Base-by-base conservation (phyloP, 2,888 invertebrate genomes). In the Noctua janthina region DNA sequence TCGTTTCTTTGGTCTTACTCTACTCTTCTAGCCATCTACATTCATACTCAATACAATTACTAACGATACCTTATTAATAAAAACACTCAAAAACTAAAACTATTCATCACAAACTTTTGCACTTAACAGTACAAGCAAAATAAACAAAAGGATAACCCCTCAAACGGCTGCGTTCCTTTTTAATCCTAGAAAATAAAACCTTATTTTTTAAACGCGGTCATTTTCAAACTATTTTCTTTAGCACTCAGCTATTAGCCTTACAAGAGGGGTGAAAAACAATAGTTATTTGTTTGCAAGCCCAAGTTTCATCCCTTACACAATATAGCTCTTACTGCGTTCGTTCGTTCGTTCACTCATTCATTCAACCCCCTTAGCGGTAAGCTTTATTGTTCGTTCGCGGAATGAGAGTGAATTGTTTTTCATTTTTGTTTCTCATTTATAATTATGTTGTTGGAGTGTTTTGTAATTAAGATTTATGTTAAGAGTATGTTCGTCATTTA, bases 271-370 rank as follows among this genome's bases (percentile, higher is more conserved):
- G 90, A 90, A 90, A 92, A 93, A 94, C 94, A 94, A 94, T 93
- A 89, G 94, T 90, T 92, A 93, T 93, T 94, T 93, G 94, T 94
- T 92, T 88, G 89, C 86, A 88, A 81, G 85, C 92, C 93, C 93
- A 93, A 94, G 94, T 94, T 93, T 93, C 93, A 94, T 93, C 94
- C 93, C 93, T 93, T 94, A 94, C 93, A 94, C 93, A 94, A 93
- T 94, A 94, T 94, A 93, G 92, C 93, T 93, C 93, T 93, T 94
- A 93, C 92, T 81, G 81, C 82, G 80, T 86, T 88, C 84, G 81
- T 90, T 90, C 82, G 90, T 91, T 92, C 90, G 88, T 84, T 92
- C 91, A 88, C 84, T 92, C 92, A 92, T 91, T 92, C 92, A 92
- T 91, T 92, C 92, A 92, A 89, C 90, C 91, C 92, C 90, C 91